Evolutionary conservation across 2,888 invertebrate genomes (phyloP).

Genomic region (Zeuzera pyrina): DNA sequence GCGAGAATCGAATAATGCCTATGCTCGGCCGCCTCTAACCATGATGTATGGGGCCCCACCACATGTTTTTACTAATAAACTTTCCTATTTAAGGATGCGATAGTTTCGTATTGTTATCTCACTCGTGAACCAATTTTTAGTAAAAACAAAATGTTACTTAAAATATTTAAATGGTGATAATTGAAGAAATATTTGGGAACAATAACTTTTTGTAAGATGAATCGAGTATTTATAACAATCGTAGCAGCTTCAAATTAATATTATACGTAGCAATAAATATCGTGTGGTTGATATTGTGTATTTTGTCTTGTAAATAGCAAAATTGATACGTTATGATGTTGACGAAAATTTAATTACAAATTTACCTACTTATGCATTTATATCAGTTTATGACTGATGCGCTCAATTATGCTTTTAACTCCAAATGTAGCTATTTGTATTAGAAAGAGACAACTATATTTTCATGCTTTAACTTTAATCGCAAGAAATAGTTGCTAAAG

Average conservation of each 20-base stretch:
- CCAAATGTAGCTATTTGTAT: constrained; percentile 7
- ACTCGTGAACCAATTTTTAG: constrained; percentile 12
- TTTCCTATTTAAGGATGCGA: constrained; percentile 38
- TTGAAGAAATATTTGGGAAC: too few species aligned
- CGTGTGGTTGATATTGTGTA: too few species aligned
- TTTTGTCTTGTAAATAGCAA: too few species aligned
- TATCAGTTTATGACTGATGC: neutral
- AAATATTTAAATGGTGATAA: constrained; percentile 1
- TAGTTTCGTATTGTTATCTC: constrained; percentile 41
- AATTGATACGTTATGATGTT: too few species aligned
- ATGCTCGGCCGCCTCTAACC: constrained; percentile 54
- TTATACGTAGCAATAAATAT: too few species aligned
- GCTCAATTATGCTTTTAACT: constrained; percentile 4
- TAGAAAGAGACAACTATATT: constrained; percentile 45
- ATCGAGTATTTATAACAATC: too few species aligned
- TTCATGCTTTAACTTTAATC: constrained; percentile 19
- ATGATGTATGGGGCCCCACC: constrained; percentile 61
- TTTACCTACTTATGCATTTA: too few species aligned
- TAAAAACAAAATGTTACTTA: constrained; percentile 2
- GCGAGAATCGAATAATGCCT: constrained; percentile 42
- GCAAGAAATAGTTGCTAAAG: constrained; percentile 15
- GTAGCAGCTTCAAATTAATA: too few species aligned
- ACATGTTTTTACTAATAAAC: constrained; percentile 55
- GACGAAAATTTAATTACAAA: too few species aligned
- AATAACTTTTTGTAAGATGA: too few species aligned